A percentile compares a stretch with the other conserved stretches of the same genome.
These are phyloP conservation scores for Natator depressus DNA, from an alignment of 2,113 vertebrate species.

Conservation along the genomic window DNA sequence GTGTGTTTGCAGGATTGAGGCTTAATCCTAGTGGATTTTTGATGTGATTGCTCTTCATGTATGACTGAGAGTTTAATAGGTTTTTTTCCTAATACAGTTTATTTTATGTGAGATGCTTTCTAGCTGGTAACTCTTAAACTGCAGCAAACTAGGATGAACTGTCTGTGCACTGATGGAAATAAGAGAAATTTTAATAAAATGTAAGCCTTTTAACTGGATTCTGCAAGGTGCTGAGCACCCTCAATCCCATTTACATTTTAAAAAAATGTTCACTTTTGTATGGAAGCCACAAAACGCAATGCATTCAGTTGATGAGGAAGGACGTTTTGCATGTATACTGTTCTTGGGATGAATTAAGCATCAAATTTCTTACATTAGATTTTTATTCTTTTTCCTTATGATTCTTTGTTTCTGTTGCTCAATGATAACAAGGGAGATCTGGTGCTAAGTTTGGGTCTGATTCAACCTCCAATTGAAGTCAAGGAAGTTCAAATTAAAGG, in stretches of 20 bases:
- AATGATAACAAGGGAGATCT: neutral
- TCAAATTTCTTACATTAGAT: neutral
- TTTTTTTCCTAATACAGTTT: neutral
- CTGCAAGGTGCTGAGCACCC: neutral
- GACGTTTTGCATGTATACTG: neutral
- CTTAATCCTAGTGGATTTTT: neutral
- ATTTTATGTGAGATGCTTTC: neutral
- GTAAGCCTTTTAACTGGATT: neutral
- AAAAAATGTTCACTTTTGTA: neutral
- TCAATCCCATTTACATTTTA: neutral
- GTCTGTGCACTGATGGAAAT: neutral
- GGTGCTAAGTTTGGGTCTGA: neutral
- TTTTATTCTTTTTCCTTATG: neutral
- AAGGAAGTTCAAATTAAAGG: neutral
- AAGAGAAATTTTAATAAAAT: neutral
- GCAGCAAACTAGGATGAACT: no score
- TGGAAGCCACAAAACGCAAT: no score
- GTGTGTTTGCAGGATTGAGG: neutral
- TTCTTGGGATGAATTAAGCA: neutral
- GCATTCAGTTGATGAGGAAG: neutral
- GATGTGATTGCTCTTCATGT: neutral
- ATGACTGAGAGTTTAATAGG: neutral
- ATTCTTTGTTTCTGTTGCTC: neutral
- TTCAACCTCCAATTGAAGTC: neutral
- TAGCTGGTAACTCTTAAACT: neutral